Base-by-base conservation (phyloP, 2,797 vertebrate species). In the Sciaenops ocellatus region DNA sequence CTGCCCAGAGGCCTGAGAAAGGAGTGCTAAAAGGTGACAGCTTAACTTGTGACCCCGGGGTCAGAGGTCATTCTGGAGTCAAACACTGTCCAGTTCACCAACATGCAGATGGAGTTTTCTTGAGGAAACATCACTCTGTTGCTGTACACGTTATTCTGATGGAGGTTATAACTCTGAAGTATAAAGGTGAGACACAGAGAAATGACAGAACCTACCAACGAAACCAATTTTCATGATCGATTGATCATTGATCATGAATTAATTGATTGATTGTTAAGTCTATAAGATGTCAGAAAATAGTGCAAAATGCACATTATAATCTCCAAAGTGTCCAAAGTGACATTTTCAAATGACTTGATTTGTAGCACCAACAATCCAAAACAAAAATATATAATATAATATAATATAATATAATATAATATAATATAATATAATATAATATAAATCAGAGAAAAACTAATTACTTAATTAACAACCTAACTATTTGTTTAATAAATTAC, bases 31-130 rank as follows among this genome's bases (percentile, higher is more conserved):
- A 96, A 94, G 34, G 91, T 85, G 76, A 88, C 44, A 93, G 97
- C 96, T 98, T 99, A 98, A 98, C 97, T 97, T 96, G 87, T 97
- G 96, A 95, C 96, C 96, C 95, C 92, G 38, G 59, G 92, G 94
- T 85, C 95, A 94, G 73, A 93, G 97, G 96, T 95, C 92, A 91
- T 24, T 80, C 86, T 62, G 82, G 78, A 96, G 94, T 96, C 92
- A 95, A 93, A 90, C 82, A 73, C 88, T 90, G 88, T 69, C 83
- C 82, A 86, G 80, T 89, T 89, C 89, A 90, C 89, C 78, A 54
- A 70, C 41, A n/a, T 51, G 70, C 84, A 88, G 77, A 83, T 73
- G 69, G 26, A 44, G 28, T 4, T 72, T 60, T 55, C 38, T 77
- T 2, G 3, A 12, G 24, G 17, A 69, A 60, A 68, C 0, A 0